phyloP scores from a whole-genome alignment of 2,113 vertebrate genomes.

The Mystacornis crossleyi region DNA sequence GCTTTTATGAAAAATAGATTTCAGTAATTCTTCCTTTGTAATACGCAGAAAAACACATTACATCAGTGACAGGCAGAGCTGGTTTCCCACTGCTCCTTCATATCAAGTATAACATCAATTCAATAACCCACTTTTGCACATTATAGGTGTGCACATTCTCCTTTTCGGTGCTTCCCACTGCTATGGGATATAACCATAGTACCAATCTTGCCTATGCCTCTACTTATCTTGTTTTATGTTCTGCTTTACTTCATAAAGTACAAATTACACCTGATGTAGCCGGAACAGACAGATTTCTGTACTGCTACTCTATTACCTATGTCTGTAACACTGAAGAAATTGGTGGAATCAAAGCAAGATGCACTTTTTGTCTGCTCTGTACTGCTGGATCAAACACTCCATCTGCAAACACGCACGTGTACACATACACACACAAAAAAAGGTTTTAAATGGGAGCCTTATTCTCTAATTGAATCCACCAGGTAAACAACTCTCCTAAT shows the following conservation, averaged over 20 bases:
- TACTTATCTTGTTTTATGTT: background rate
- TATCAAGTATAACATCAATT: background rate
- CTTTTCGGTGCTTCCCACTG: background rate
- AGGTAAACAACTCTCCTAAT: background rate
- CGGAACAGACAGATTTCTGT: background rate
- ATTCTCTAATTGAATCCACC: background rate
- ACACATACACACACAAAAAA: background rate
- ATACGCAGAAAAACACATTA: background rate
- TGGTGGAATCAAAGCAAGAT: background rate
- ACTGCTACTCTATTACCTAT: background rate
- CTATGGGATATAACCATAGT: background rate
- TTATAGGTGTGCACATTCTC: background rate
- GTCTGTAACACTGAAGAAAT: background rate
- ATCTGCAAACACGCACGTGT: accelerated
- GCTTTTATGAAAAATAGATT: background rate
- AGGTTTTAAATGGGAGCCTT: background rate
- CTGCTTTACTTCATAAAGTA: background rate
- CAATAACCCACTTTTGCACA: background rate
- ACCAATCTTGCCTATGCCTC: background rate
- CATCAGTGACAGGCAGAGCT: background rate
- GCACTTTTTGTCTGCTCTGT: background rate
- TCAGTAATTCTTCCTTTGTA: background rate
- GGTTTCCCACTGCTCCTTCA: background rate
- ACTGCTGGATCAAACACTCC: background rate
- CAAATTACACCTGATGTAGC: background rate